These are phyloP conservation scores for Prionailurus bengalensis DNA, from an alignment of 2,113 vertebrate genomes.

Conservation along the genomic window DNA sequence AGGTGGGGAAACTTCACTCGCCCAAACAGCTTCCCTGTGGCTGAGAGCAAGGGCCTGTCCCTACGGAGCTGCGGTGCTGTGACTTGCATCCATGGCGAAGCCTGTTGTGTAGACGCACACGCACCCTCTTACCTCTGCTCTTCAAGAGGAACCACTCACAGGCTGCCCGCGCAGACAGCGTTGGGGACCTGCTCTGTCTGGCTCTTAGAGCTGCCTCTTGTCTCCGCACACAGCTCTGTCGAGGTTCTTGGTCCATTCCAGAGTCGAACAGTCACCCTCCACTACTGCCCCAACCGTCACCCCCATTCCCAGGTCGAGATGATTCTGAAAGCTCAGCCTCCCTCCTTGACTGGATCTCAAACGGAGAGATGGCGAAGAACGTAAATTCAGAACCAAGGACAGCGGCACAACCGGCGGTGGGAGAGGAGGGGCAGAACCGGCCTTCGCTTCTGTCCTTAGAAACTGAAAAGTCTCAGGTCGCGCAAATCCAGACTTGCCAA, in stretches of 20 bases:
- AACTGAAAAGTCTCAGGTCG: background rate
- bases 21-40: conserved; percentile 6
- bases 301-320: background rate
- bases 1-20: background rate
- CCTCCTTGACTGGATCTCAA: background rate
- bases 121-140: conserved; percentile 64
- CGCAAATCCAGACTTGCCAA: background rate
- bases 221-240: background rate
- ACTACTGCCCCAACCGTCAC: background rate
- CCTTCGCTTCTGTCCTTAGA: background rate
- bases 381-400: conserved; percentile 48
- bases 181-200: background rate
- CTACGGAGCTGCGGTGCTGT: background rate
- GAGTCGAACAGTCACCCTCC: background rate
- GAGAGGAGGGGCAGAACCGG: accelerated
- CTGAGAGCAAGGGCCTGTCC: conserved; percentile 43
- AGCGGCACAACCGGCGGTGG: accelerated
- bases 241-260: background rate
- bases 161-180: background rate
- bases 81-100: conserved; percentile 69
- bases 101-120: conserved; percentile 37
- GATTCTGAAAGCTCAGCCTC: background rate
- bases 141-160: background rate
- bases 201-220: background rate
- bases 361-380: background rate